These are phyloP conservation scores for Molossus molossus DNA, from an alignment of 2,797 vertebrate genomes.

Conservation along the genomic window DNA sequence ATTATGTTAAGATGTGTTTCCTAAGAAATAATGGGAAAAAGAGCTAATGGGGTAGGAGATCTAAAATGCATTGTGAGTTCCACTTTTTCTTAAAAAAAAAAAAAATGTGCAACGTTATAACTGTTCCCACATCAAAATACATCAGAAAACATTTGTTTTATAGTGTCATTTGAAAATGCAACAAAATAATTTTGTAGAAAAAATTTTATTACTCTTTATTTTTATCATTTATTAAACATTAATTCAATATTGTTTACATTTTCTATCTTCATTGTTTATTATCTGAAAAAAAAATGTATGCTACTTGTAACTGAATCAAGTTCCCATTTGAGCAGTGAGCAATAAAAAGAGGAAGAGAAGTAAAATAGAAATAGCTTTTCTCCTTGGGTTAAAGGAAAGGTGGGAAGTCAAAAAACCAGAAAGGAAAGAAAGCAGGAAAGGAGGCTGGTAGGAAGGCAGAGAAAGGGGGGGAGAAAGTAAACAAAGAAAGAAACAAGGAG, in stretches of 20 bases:
- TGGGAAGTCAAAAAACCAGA: neutral
- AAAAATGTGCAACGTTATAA: neutral
- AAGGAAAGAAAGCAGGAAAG: neutral
- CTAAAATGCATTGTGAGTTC: slow-evolving; percentile 33
- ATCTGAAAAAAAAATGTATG: neutral
- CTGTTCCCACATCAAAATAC: neutral
- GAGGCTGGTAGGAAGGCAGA: too few relatives aligned
- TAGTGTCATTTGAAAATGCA: neutral
- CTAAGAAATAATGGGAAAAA: slow-evolving; percentile 72
- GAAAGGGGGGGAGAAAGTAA: neutral
- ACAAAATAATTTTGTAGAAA: neutral
- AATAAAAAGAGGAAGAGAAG: neutral
- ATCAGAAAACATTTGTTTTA: slow-evolving; percentile 36
- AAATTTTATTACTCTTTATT: neutral
- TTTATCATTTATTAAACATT: neutral
- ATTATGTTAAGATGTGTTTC: slow-evolving; percentile 76
- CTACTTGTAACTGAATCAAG: neutral
- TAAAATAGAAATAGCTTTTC: neutral
- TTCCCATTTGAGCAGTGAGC: neutral
- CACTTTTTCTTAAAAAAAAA: slow-evolving; percentile 35
- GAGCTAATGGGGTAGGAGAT: neutral
- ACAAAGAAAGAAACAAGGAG: neutral
- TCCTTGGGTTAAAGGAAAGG: neutral
- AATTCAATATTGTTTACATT: neutral
- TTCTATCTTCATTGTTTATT: slow-evolving; percentile 17